Conservation (phyloP, 2,888 invertebrate genomes). For the Pandemis cinnamomeana region DNA sequence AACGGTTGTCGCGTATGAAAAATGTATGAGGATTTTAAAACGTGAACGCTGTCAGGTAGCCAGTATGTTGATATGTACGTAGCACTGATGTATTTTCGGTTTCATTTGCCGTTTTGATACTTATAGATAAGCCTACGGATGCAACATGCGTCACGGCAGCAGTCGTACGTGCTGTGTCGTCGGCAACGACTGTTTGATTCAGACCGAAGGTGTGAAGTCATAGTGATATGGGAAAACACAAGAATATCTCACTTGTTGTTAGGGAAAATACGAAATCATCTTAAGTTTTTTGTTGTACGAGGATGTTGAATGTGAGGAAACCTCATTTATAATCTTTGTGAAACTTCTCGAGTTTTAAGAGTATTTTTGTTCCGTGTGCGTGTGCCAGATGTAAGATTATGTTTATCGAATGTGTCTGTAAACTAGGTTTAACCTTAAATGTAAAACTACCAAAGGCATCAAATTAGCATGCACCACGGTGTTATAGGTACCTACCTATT, state of each 20-base stretch:
- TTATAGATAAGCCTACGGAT: constrained; percentile 36
- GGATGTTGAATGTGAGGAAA: too few species aligned
- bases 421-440: too few species aligned
- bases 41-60: constrained; percentile 29
- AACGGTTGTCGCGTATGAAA: background rate
- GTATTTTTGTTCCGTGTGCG: too few species aligned
- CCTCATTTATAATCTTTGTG: too few species aligned
- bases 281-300: too few species aligned
- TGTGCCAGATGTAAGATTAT: too few species aligned
- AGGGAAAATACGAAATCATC: background rate
- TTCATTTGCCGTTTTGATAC: constrained; percentile 33
- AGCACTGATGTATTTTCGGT: constrained; percentile 27
- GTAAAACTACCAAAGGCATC: too few species aligned
- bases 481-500: too few species aligned
- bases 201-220: background rate
- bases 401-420: too few species aligned
- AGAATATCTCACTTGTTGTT: background rate
- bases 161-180: constrained; percentile 42
- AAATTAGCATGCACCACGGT: too few species aligned
- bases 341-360: too few species aligned
- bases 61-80: constrained; percentile 13
- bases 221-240: background rate
- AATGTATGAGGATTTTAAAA: constrained; percentile 2
- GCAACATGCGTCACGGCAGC: constrained; percentile 45
- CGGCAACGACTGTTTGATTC: constrained; percentile 17